Conservation (phyloP, 2,797 vertebrate genomes). For the Syncerus caffer region DNA sequence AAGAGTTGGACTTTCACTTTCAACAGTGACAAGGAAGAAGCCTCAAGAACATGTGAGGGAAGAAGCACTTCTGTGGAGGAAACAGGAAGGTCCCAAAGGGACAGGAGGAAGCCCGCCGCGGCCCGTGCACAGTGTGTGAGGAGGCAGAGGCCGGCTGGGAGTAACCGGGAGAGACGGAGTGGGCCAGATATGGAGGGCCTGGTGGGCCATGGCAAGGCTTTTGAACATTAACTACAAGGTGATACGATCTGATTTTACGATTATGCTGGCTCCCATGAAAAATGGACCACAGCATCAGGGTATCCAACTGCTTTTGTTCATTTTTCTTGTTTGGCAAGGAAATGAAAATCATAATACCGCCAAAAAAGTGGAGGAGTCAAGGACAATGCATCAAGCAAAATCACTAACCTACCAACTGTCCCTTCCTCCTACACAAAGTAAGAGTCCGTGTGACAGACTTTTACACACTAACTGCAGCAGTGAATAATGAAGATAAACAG, state of each 20-base stretch:
- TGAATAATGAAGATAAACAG: conserved; percentile 18
- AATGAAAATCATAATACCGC: background rate
- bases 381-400: background rate
- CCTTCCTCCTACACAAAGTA: background rate
- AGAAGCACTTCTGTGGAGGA: background rate
- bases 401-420: background rate
- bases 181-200: background rate
- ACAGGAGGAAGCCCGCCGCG: background rate
- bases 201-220: background rate
- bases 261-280: background rate
- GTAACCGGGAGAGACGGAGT: background rate
- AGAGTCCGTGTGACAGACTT: background rate
- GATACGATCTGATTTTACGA: background rate
- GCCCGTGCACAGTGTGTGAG: too few species aligned
- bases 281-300: background rate
- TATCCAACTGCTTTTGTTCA: background rate
- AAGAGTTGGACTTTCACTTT: background rate
- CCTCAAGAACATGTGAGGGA: background rate
- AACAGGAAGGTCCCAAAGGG: background rate
- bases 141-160: background rate
- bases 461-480: background rate
- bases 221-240: background rate
- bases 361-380: background rate
- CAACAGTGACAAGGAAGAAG: background rate
- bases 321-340: conserved; percentile 18